Evolutionary conservation across 2,797 vertebrate species (phyloP).

Genomic region (Crax fasciolata): DNA sequence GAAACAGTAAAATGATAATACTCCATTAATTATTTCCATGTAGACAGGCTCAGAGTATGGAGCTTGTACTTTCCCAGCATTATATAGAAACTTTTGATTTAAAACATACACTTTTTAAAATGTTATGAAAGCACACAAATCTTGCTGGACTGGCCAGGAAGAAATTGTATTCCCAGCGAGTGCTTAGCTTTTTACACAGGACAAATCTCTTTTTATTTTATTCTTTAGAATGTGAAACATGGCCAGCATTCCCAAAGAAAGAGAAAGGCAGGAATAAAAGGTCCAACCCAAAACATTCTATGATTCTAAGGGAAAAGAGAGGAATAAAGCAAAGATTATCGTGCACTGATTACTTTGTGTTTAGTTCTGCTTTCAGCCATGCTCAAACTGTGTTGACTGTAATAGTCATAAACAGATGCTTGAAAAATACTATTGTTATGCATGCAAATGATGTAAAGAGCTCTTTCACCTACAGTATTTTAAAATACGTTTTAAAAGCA

Average conservation of each 20-base stretch:
- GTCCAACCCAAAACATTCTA: not conserved
- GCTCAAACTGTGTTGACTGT: not conserved
- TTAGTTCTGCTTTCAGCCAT: constrained; percentile 38
- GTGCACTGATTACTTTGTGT: not conserved
- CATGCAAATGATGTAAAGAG: constrained; percentile 51
- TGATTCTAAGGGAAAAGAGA: not conserved
- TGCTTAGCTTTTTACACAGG: not conserved
- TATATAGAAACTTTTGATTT: not conserved
- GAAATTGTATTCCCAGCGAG: not conserved
- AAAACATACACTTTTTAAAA: not conserved
- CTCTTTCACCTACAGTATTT: constrained; percentile 36
- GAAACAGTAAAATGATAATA: not conserved
- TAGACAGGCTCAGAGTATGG: not conserved
- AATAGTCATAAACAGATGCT: constrained; percentile 40
- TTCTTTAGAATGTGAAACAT: not conserved
- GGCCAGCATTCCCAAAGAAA: not conserved
- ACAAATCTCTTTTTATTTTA: not conserved
- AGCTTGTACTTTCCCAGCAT: constrained; percentile 1
- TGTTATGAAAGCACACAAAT: not conserved
- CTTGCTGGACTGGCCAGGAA: not conserved
- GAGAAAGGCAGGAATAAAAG: not conserved
- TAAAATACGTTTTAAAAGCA: constrained; percentile 44
- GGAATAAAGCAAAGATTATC: not conserved
- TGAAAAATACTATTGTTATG: constrained; percentile 46
- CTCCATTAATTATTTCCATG: not conserved